Evolutionary conservation across 2,113 vertebrate species (phyloP), one percentile per base, ranked within the genome.

Genomic region (Promerops cafer): DNA sequence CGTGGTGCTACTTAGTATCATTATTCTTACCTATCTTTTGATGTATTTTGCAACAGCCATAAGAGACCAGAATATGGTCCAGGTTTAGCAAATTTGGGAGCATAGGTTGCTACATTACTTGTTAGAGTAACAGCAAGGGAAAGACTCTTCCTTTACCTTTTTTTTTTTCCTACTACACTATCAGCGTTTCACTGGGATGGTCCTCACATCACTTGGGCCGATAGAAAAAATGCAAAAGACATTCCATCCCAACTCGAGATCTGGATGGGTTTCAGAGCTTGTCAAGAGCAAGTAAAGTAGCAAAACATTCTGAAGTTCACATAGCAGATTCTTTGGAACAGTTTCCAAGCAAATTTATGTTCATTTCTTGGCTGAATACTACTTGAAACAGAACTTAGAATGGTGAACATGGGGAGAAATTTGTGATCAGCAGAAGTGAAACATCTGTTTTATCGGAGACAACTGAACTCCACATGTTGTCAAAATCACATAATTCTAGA

Each of bases 381-480:
- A 28, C 47, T 93, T 83, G 85, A 94, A 91, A 79, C 70, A 93
- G 54, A 91, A 91, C 84, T 77, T 31, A 83, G 33, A 91, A 83
- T 6, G 15, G 59, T 54, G 60, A 91, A 88, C 47, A 60, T 33
- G 52, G 60, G 30, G 68, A 86, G 42, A 91, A 94, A 83, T 74
- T n/a, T 92, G 96, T 68, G 75, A 96, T 56, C 69, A 70, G 54
- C 42, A 96, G 94, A 91, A 94, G 76, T 40, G 72, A 93, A 95
- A 92, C 90, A 96, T 86, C 82, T 94, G 93, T 16, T 84, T 90
- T 70, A 91, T 40, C 0, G 0, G 64, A 92, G 71, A 94, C 87
- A 93, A 95, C 71, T 75, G 44, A 96, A 83, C 60, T 86, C 92
- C 90, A 96, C 85, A 96, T 94, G 82, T 49, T 81, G 74, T 88